These are phyloP conservation scores for Vesta saturnalis DNA, from an alignment of 2,888 invertebrate species.

Conservation along the genomic window DNA sequence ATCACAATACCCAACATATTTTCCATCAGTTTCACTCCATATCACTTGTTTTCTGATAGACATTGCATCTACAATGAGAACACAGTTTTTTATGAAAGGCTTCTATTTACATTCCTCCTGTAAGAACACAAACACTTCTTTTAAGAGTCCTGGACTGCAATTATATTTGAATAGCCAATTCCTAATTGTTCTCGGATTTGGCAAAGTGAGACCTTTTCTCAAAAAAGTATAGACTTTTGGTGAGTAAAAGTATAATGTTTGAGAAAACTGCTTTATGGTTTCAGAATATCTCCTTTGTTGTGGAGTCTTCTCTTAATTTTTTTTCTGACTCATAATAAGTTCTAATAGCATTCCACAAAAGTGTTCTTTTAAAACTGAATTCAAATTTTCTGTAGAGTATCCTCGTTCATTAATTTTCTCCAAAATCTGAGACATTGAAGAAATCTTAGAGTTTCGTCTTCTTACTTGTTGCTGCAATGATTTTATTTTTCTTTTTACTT, in stretches of 20 bases:
- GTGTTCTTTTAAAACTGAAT: neutral
- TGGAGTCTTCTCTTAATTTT: neutral
- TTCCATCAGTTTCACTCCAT: neutral
- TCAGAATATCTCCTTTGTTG: neutral
- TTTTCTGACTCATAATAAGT: neutral
- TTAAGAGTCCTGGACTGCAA: slow-evolving; percentile 20
- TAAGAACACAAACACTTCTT: slow-evolving; percentile 13
- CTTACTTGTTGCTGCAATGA: slow-evolving; percentile 19
- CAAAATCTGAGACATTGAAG: slow-evolving; percentile 11
- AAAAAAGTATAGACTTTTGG: slow-evolving; percentile 21
- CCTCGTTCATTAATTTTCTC: slow-evolving; percentile 9
- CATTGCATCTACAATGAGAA: slow-evolving; percentile 6
- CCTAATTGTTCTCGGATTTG: slow-evolving; percentile 18
- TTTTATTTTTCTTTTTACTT: slow-evolving; percentile 17
- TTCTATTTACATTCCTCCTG: neutral
- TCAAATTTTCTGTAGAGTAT: neutral
- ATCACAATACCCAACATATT: slow-evolving; percentile 16
- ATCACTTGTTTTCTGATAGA: slow-evolving; percentile 16
- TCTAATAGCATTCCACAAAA: slow-evolving; percentile 16
- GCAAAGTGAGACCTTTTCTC: slow-evolving; percentile 13
- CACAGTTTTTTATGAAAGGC: slow-evolving; percentile 11
- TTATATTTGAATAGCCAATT: slow-evolving; percentile 15
- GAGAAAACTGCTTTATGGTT: slow-evolving; percentile 22
- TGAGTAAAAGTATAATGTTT: slow-evolving; percentile 21
- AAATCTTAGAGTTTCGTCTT: slow-evolving; percentile 16